These are phyloP conservation scores for Drosophila kurseongensis DNA, from an alignment of 1,140 invertebrate genomes.

Conservation along the genomic window DNA sequence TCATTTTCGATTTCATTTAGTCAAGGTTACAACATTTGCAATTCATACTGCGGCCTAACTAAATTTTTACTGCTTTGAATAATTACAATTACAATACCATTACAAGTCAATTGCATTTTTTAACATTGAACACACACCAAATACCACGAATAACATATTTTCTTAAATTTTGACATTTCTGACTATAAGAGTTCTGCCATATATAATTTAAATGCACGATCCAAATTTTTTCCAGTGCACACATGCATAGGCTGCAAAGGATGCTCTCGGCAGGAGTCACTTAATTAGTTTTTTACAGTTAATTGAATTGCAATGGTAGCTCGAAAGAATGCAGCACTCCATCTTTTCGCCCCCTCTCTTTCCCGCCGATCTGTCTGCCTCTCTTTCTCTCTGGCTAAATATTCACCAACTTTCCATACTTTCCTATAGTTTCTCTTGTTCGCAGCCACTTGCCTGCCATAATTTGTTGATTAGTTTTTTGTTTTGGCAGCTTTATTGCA, in stretches of 20 bases:
- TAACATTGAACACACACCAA: too few relatives aligned
- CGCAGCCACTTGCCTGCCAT: constrained; percentile 40
- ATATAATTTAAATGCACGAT: not conserved
- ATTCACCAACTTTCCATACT: constrained; percentile 1
- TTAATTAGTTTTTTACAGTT: constrained; percentile 83
- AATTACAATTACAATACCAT: not conserved
- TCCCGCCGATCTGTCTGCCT: not conserved
- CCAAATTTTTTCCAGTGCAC: not conserved
- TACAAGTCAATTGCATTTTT: too few relatives aligned
- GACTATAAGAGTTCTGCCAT: too few relatives aligned
- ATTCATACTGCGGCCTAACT: too few relatives aligned
- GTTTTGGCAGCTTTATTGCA: constrained; percentile 39
- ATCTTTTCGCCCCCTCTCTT: not conserved
- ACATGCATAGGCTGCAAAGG: constrained; percentile 18
- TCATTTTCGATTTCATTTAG: not conserved
- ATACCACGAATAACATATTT: too few relatives aligned
- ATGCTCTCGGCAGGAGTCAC: constrained; percentile 42
- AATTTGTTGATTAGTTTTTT: constrained; percentile 60
- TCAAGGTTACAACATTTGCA: too few relatives aligned
- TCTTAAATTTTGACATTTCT: not conserved
- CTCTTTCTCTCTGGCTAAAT: not conserved
- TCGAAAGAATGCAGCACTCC: constrained; percentile 33
- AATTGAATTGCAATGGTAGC: constrained; percentile 74
- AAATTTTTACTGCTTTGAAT: too few relatives aligned
- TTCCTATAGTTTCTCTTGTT: not conserved